phyloP scores from a whole-genome alignment of 1,140 invertebrate genomes.

The Lordiphosa clarofinis region DNA sequence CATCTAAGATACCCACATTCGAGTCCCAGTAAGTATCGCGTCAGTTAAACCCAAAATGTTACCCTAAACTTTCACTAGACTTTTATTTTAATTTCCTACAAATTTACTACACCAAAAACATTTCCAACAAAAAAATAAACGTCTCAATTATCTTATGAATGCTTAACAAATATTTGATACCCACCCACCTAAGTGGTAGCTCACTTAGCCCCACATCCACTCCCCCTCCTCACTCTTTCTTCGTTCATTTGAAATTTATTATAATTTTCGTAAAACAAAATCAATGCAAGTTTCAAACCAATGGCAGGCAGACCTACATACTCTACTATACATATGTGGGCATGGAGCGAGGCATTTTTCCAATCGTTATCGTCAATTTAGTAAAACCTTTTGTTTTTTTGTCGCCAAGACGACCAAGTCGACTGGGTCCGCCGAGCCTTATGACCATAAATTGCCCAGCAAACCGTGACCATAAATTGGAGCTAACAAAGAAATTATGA shows the following conservation, averaged over 20 bases:
- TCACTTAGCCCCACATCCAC: background rate
- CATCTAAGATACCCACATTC: no score
- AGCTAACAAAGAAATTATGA: conserved; percentile 78
- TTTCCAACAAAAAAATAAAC: conserved; percentile 7
- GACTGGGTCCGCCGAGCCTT: conserved; percentile 49
- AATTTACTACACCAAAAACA: no score
- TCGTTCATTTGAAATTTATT: conserved; percentile 52
- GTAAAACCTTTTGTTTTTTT: conserved; percentile 57
- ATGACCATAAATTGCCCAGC: conserved; percentile 76
- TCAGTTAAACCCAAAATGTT: no score
- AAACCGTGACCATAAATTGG: conserved; percentile 77
- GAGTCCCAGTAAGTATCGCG: no score
- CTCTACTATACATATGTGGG: conserved; percentile 25
- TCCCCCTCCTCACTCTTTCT: background rate
- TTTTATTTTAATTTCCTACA: conserved; percentile 18
- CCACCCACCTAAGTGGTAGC: no score
- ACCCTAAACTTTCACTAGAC: no score
- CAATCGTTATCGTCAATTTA: conserved; percentile 75
- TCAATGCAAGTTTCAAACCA: conserved; percentile 33
- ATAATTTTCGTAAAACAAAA: conserved; percentile 36
- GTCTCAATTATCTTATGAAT: conserved; percentile 38
- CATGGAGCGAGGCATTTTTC: conserved; percentile 46
- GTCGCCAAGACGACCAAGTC: conserved; percentile 25
- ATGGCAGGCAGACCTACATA: background rate
- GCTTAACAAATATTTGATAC: background rate